Evolutionary conservation across 2,797 vertebrate species (phyloP).

Genomic region (Aselliscus stoliczkanus): DNA sequence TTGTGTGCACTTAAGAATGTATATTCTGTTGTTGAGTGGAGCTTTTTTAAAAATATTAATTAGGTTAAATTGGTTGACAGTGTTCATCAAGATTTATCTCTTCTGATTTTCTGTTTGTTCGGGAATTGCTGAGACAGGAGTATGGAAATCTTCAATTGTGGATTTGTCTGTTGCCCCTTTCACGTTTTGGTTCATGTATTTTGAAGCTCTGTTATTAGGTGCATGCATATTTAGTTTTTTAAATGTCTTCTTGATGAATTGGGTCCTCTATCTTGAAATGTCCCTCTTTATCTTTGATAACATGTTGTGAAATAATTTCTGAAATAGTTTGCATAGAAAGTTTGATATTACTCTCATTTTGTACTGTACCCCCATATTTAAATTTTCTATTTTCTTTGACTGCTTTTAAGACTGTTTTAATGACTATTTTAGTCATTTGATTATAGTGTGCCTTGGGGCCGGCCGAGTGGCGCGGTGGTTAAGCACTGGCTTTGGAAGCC

Average conservation of each 20-base stretch:
- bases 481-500: no score
- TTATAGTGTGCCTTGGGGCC: background rate
- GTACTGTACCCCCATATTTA: background rate
- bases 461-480: no score
- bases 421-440: background rate
- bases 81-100: background rate
- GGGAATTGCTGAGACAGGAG: background rate
- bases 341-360: background rate
- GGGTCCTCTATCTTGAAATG: background rate
- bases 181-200: background rate
- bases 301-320: background rate
- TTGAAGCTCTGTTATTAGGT: background rate
- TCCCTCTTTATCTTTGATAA: background rate
- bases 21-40: background rate
- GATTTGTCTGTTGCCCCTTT: background rate
- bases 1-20: background rate
- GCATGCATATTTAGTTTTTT: background rate
- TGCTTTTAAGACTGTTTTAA: background rate
- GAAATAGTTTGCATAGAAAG: background rate
- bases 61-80: background rate
- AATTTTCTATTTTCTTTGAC: background rate
- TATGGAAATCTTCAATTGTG: background rate
- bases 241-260: slow-evolving; percentile 9
- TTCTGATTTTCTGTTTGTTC: background rate
- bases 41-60: background rate